phyloP scores from a whole-genome alignment of 2,113 vertebrate species.

The Glaucidium brasilianum region DNA sequence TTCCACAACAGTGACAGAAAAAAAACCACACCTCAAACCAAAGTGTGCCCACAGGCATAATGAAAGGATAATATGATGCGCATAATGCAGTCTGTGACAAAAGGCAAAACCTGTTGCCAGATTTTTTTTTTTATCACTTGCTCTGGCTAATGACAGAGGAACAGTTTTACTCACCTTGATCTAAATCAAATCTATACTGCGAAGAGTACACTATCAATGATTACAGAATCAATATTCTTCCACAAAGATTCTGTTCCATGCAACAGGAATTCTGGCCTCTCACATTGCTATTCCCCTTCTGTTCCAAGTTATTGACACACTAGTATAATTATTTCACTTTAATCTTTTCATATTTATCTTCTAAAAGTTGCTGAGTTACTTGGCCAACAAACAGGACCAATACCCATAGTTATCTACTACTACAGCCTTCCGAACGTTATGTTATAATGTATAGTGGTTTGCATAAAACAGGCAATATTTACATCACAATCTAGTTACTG shows the following conservation, averaged over 20 bases:
- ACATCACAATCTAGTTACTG: not conserved
- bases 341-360: not conserved
- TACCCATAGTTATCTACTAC: not conserved
- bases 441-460: not conserved
- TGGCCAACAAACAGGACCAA: not conserved
- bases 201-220: not conserved
- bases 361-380: not conserved
- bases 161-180: not conserved
- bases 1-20: not conserved
- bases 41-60: not conserved
- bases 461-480: not conserved
- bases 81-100: not conserved
- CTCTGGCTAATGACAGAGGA: not conserved
- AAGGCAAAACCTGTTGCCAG: not conserved
- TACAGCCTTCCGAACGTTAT: not conserved
- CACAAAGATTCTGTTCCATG: not conserved
- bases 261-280: not conserved
- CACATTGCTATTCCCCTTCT: not conserved
- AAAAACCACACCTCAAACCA: not conserved
- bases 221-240: not conserved
- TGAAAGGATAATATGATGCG: not conserved
- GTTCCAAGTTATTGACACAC: not conserved
- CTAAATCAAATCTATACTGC: not conserved
- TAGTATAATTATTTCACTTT: not conserved
- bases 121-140: not conserved